phyloP scores from a whole-genome alignment of 2,797 vertebrate genomes.

The Artibeus jamaicensis region DNA sequence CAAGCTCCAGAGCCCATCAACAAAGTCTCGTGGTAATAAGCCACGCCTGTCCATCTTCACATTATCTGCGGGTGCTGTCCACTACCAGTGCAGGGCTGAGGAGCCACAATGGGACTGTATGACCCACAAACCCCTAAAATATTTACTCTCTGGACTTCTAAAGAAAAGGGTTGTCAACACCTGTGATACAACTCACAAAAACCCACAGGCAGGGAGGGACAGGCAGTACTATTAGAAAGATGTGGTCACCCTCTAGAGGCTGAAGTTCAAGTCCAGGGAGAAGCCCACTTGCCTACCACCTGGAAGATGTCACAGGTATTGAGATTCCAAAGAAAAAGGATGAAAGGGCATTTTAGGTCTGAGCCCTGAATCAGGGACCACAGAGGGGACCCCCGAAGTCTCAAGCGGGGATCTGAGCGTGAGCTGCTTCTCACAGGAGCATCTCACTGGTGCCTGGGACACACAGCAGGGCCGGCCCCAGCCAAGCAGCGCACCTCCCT shows the following conservation, averaged over 20 bases:
- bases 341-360: background rate
- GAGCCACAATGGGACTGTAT: rapidly evolving
- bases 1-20: rapidly evolving
- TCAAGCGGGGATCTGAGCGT: rapidly evolving
- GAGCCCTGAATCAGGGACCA: background rate
- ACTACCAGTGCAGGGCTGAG: rapidly evolving
- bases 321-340: background rate
- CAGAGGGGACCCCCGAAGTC: background rate
- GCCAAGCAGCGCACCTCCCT: constrained; percentile 80
- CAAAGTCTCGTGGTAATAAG: background rate
- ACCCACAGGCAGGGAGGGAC: background rate
- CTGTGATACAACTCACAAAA: background rate
- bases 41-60: rapidly evolving
- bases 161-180: background rate
- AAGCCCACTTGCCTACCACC: background rate
- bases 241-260: background rate
- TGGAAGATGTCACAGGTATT: background rate
- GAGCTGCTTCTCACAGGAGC: rapidly evolving
- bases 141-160: background rate
- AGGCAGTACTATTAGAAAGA: background rate
- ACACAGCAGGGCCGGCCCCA: rapidly evolving
- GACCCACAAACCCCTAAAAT: background rate
- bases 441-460: rapidly evolving
- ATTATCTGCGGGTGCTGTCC: background rate
- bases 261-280: background rate